These are phyloP conservation scores for Philaethria dido DNA, from an alignment of 2,888 invertebrate species.

Conservation along the genomic window DNA sequence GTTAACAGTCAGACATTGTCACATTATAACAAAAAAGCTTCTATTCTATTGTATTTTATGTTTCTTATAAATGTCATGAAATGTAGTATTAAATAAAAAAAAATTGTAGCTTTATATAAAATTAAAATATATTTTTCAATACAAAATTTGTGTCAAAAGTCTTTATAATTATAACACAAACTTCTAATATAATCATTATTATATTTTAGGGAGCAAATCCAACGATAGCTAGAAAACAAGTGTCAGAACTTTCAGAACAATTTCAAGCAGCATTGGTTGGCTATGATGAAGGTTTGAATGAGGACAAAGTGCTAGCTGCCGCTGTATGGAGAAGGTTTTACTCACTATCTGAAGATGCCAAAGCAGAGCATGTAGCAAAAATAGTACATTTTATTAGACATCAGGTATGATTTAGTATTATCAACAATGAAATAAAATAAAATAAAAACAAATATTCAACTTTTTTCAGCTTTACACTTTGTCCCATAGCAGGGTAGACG, in stretches of 20 bases:
- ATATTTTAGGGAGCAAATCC: conserved; percentile 84
- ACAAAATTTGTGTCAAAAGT: background rate
- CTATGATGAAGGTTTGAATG: conserved; percentile 93
- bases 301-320: conserved; percentile 90
- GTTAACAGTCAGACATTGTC: too few species aligned
- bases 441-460: too few species aligned
- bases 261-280: conserved; percentile 92
- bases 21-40: too few species aligned
- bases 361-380: conserved; percentile 86
- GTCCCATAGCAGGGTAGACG: too few species aligned
- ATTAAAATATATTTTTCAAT: too few species aligned
- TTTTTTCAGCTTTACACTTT: too few species aligned
- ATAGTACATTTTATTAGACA: conserved; percentile 90
- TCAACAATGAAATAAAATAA: background rate
- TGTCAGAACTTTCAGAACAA: conserved; percentile 88
- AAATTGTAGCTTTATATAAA: too few species aligned
- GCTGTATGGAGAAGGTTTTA: conserved; percentile 95
- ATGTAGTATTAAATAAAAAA: too few species aligned
- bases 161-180: background rate
- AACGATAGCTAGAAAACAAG: conserved; percentile 85
- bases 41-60: too few species aligned
- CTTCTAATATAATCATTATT: background rate
- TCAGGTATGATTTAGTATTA: conserved; percentile 80
- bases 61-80: too few species aligned
- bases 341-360: conserved; percentile 84